A percentile compares a stretch with the other conserved stretches of the same genome.
These are phyloP conservation scores for Philaethria dido DNA, from an alignment of 2,888 invertebrate species.

Conservation along the genomic window DNA sequence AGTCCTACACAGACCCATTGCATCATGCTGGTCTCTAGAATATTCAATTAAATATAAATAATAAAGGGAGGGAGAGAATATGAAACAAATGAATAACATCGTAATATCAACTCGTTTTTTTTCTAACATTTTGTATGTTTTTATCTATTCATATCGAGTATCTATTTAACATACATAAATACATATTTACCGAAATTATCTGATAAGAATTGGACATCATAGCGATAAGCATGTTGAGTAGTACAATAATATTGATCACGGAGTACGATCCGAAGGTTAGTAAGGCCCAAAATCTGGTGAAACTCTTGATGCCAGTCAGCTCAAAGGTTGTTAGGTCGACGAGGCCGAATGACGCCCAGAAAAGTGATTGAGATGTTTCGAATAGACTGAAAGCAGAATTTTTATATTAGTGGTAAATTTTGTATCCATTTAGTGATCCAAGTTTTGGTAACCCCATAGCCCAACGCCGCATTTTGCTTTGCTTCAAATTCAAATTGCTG, in stretches of 20 bases:
- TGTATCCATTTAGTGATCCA: no score
- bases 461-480: no score
- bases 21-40: no score
- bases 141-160: not conserved
- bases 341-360: conserved; percentile 99
- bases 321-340: conserved; percentile 97
- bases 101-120: no score
- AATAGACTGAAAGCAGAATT: conserved; percentile 88
- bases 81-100: no score
- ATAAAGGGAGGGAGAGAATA: no score
- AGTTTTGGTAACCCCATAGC: no score
- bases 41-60: no score
- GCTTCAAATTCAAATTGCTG: no score
- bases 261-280: conserved; percentile 99
- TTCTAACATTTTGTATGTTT: not conserved
- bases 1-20: no score
- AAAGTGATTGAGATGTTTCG: conserved; percentile 98
- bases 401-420: not conserved
- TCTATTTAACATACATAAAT: not conserved
- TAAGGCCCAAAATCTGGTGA: conserved; percentile 98
- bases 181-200: conserved; percentile 93
- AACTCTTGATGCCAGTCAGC: conserved; percentile 96
- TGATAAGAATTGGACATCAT: conserved; percentile 99
- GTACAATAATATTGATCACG: conserved; percentile 97
- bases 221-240: conserved; percentile 98